Evolutionary conservation across 2,797 vertebrate species (phyloP).

Genomic region (Aeoliscus strigatus): DNA sequence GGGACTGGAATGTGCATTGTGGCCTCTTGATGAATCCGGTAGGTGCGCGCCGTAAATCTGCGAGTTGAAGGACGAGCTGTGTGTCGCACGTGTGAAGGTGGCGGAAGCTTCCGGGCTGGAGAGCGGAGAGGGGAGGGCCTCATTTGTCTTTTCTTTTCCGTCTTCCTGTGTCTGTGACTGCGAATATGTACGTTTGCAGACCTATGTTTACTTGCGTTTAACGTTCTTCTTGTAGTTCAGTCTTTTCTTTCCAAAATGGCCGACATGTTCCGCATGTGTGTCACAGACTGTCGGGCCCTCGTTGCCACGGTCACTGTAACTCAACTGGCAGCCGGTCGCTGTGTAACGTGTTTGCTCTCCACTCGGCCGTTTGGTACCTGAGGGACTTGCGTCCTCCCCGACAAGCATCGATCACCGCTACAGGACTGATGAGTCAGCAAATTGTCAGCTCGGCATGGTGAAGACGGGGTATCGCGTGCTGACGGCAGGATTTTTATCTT

Average conservation of each 20-base stretch:
- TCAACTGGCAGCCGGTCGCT: conserved; percentile 72
- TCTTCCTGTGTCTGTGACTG: no score
- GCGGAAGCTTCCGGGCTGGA: conserved; percentile 51
- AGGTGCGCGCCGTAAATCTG: conserved; percentile 68
- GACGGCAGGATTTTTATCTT: conserved; percentile 4
- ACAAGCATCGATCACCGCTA: conserved; percentile 85
- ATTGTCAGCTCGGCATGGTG: conserved; percentile 68
- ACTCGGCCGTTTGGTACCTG: conserved; percentile 79
- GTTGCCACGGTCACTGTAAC: conserved; percentile 13
- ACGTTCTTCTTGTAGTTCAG: no score
- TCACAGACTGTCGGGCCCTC: no score
- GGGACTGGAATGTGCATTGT: conserved; percentile 58
- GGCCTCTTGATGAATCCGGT: conserved; percentile 63
- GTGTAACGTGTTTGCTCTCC: conserved; percentile 79
- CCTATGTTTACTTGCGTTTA: no score
- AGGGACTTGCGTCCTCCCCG: conserved; percentile 79
- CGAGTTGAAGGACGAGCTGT: conserved; percentile 69
- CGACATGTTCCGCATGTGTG: no score
- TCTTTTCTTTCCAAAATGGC: no score
- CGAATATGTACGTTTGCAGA: no score
- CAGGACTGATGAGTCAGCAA: conserved; percentile 83
- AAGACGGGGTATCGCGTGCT: neutral
- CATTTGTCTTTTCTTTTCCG: conserved; percentile 9
- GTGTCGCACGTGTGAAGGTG: conserved; percentile 50
- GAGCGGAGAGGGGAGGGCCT: conserved; percentile 26